Conservation (phyloP, 2,113 vertebrate genomes). For the Corynorhinus townsendii region DNA sequence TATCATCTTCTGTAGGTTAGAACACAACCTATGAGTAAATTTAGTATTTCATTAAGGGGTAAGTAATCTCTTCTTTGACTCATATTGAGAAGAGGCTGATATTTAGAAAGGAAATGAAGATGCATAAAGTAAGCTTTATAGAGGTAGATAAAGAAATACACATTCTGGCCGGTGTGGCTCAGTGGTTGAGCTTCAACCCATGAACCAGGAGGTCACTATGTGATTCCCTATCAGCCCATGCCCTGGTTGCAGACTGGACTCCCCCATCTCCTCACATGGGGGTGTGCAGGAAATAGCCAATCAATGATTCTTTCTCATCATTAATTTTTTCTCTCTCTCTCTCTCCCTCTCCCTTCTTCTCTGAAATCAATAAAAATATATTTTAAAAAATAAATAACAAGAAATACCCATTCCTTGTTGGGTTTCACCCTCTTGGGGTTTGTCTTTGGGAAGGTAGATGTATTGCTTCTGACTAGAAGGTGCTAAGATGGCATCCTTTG, state of each 20-base stretch:
- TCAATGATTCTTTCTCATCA: too few relatives aligned
- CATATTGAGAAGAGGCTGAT: neutral
- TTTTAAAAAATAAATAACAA: too few relatives aligned
- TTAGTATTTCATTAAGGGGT: neutral
- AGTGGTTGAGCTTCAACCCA: too few relatives aligned
- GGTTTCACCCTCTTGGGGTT: neutral
- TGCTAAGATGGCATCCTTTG: neutral
- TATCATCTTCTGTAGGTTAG: neutral
- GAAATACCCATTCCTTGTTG: neutral
- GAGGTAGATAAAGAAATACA: neutral
- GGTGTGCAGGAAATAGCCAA: too few relatives aligned
- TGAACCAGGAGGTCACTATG: too few relatives aligned
- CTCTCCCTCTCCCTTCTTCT: too few relatives aligned
- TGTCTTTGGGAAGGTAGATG: neutral
- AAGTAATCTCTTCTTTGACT: neutral
- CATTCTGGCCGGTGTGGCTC: neutral
- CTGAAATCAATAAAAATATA: too few relatives aligned
- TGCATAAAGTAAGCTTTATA: neutral
- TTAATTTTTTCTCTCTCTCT: too few relatives aligned
- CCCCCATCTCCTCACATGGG: too few relatives aligned
- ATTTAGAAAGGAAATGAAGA: neutral
- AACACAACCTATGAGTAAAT: neutral
- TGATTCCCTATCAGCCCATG: too few relatives aligned
- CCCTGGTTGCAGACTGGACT: too few relatives aligned
- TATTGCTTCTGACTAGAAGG: neutral